Conservation (phyloP, 2,888 invertebrate species). For the Poecilus cupreus region DNA sequence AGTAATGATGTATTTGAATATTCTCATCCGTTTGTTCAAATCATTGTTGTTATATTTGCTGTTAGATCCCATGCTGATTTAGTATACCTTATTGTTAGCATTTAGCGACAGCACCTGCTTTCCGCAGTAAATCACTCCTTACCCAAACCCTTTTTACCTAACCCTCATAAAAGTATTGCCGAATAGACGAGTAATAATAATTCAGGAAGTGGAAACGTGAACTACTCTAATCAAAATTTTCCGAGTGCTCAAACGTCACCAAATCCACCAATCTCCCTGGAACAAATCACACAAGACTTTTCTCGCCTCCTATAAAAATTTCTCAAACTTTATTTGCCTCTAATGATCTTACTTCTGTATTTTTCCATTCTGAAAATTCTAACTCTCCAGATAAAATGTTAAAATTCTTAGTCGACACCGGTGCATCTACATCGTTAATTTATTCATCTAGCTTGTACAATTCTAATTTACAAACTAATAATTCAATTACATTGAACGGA, state of each 20-base stretch:
- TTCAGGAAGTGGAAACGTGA: background rate
- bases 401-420: constrained; percentile 6
- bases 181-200: too few relatives aligned
- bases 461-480: background rate
- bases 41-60: too few relatives aligned
- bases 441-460: background rate
- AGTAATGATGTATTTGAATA: too few relatives aligned
- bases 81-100: too few relatives aligned
- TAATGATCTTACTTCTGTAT: constrained; percentile 4
- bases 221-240: constrained; percentile 13
- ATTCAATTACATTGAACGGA: background rate
- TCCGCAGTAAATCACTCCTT: too few relatives aligned
- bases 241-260: background rate
- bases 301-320: background rate
- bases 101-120: too few relatives aligned
- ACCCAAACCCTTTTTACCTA: too few relatives aligned
- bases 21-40: too few relatives aligned
- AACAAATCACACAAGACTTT: background rate
- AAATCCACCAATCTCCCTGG: constrained; percentile 6
- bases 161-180: too few relatives aligned
- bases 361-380: background rate
- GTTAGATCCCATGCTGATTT: too few relatives aligned
- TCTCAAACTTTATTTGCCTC: background rate
- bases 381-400: constrained; percentile 5
- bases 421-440: constrained; percentile 12